Evolutionary conservation across 2,113 vertebrate genomes (phyloP), one percentile per base, ranked within the genome.

Genomic region (Myocastor coypus): DNA sequence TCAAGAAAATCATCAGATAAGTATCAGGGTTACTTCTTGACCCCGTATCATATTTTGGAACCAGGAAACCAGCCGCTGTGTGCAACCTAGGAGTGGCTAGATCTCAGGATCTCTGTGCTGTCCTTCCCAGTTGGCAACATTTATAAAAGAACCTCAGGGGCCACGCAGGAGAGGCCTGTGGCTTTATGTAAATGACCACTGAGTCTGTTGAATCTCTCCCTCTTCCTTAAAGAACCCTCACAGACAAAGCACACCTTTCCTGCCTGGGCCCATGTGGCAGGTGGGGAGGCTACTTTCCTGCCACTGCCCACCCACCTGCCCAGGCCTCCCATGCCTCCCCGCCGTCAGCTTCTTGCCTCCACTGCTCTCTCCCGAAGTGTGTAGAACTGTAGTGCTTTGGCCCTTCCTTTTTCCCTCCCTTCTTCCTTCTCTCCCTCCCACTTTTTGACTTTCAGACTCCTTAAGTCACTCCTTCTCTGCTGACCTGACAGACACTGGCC

Each of bases 401-500:
- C 30, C 52, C 52, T 50, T 6, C 30, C 26, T 52, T 6, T 16
- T 1, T 34, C 5, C 17, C 55, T 24, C 28, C 17, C 32, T 7
- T 30, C 42, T n/a, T n/a, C n/a, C n/a, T n/a, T n/a, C n/a, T n/a
- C 0, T 0, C n/a, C 32, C 42, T 83, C 40, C 30, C 75, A 32
- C 46, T 32, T 1, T n/a, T 26, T 34, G 40, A 1, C 42, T 34
- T 46, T 14, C 26, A 14, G 2, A n/a, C 57, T 55, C 30, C 16
- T 46, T 61, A 9, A 86, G 7, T 1, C 5, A 0, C 2, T 13
- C 64, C 40, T 37, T 73, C 14, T 61, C 61, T 50, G 24, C 9
- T 20, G 63, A 40, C 82, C 82, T 22, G 1, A 0, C 14, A 40
- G 0, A 11, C 0, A 0, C n/a, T 9, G 19, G 4, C 24, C 11